phyloP scores from a whole-genome alignment of 35 echinoderm and acorn worm species.

The Ophiothrix spiculata region DNA sequence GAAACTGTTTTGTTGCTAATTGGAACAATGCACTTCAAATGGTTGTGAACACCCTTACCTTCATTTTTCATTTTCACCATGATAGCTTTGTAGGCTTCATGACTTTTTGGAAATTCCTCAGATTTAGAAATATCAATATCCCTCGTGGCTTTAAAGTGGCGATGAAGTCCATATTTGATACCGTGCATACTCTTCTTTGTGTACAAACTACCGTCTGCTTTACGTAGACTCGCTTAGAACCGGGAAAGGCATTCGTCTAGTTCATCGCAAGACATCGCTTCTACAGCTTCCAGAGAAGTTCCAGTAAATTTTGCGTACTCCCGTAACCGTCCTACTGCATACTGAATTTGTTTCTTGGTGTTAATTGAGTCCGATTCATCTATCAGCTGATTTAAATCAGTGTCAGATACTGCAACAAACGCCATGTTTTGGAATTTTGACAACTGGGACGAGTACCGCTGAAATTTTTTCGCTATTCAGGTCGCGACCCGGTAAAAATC shows the following conservation, averaged over 20 bases:
- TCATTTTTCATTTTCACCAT: conserved; percentile 61
- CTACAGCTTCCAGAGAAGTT: conserved; percentile 18
- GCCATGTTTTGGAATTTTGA: neutral
- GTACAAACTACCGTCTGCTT: conserved; percentile 41
- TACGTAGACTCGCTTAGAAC: conserved; percentile 41
- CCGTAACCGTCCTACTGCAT: conserved; percentile 22
- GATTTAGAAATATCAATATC: conserved; percentile 44
- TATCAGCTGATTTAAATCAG: conserved; percentile 21
- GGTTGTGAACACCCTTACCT: too few relatives aligned
- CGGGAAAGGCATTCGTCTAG: conserved; percentile 38
- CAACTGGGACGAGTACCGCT: too few relatives aligned
- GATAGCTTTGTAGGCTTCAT: conserved; percentile 45
- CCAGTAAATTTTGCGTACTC: conserved; percentile 18
- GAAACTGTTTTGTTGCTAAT: too few relatives aligned
- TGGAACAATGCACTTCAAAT: too few relatives aligned
- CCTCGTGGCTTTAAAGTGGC: conserved; percentile 44
- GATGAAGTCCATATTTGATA: conserved; percentile 40
- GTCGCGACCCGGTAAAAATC: too few relatives aligned
- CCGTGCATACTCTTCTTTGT: conserved; percentile 58
- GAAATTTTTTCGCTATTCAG: too few relatives aligned
- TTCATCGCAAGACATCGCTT: neutral
- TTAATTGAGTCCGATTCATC: conserved; percentile 34
- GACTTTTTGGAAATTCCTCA: conserved; percentile 36
- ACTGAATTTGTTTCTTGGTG: conserved; percentile 60
- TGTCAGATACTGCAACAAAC: neutral